Percentiles rank a stretch among this genome's conserved stretches.
These are phyloP conservation scores for Falcunculus frontatus DNA, from an alignment of 2,113 vertebrate genomes.

Conservation along the genomic window DNA sequence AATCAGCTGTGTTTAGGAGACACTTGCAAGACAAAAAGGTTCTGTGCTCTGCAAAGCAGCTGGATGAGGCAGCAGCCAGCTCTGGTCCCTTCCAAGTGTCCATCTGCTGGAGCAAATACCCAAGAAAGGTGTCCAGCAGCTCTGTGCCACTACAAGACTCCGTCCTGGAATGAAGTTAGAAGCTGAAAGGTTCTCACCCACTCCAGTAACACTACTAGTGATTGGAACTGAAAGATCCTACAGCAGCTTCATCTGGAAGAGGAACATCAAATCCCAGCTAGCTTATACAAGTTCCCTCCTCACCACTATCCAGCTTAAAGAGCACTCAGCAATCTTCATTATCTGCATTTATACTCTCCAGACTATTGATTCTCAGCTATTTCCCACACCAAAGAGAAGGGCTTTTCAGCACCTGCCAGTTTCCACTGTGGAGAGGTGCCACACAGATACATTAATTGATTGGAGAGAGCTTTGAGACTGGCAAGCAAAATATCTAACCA, in stretches of 20 bases:
- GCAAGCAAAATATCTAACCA: not conserved
- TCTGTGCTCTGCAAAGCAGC: not conserved
- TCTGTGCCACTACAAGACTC: not conserved
- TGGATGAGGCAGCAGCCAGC: not conserved
- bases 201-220: not conserved
- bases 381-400: not conserved
- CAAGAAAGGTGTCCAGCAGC: not conserved
- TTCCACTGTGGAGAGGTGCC: not conserved
- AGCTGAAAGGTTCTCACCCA: not conserved
- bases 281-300: not conserved
- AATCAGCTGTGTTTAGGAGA: not conserved
- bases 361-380: not conserved
- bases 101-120: not conserved
- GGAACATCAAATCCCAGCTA: not conserved
- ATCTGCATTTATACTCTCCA: not conserved
- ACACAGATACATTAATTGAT: not conserved
- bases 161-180: not conserved
- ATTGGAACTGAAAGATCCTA: not conserved
- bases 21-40: not conserved
- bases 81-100: not conserved
- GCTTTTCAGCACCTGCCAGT: not conserved
- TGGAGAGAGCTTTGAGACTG: not conserved
- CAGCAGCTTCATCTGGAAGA: not conserved
- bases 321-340: not conserved
- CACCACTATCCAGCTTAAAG: not conserved